A percentile compares a stretch with the other conserved stretches of the same genome.
Evolutionary conservation across 2,888 invertebrate genomes (phyloP).

Genomic region (Neria commutata): DNA sequence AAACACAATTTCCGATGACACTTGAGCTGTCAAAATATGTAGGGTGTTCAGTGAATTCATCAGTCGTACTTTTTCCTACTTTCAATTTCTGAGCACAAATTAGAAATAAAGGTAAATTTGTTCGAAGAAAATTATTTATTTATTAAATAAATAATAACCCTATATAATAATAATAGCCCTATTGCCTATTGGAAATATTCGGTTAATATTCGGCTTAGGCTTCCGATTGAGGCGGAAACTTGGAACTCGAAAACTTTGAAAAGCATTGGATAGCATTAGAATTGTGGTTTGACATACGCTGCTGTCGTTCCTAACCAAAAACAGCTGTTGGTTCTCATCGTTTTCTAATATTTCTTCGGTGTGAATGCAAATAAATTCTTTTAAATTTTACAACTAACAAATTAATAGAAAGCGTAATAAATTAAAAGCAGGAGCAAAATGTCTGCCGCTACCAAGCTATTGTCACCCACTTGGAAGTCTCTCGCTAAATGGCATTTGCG

Average conservation of each 20-base stretch:
- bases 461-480: constrained; percentile 29
- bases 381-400: not conserved
- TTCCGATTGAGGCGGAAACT: too few species aligned
- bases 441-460: constrained; percentile 40
- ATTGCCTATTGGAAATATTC: too few species aligned
- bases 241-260: not conserved
- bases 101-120: too few species aligned
- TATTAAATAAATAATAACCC: too few species aligned
- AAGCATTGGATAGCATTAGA: not conserved
- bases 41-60: constrained; percentile 19
- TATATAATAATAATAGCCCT: too few species aligned
- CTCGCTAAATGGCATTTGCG: constrained; percentile 32
- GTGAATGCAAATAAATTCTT: not conserved
- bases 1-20: constrained; percentile 34
- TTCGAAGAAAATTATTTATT: too few species aligned
- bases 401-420: not conserved
- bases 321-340: not conserved
- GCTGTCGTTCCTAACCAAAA: too few species aligned
- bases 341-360: not conserved
- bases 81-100: too few species aligned
- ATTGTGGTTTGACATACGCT: not conserved
- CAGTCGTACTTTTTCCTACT: too few species aligned
- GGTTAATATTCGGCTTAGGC: too few species aligned
- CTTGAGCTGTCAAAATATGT: not conserved
- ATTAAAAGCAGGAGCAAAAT: constrained; percentile 20